Evolutionary conservation across 2,888 invertebrate species (phyloP), one percentile per base, ranked within the genome.

Genomic region (Dicyrtoma fusca): DNA sequence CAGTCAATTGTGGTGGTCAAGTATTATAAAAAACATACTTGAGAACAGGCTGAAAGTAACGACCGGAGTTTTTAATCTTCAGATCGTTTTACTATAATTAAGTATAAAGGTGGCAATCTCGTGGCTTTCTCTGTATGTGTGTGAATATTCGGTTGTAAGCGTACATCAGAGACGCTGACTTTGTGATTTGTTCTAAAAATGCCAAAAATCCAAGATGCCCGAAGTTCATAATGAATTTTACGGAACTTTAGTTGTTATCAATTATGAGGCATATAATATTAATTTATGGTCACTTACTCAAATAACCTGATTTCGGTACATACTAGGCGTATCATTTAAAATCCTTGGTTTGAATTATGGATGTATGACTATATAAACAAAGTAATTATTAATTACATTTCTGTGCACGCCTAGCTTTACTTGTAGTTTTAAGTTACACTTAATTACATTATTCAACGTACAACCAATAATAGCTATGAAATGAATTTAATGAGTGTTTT

Each of bases 101-200:
- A 23, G 49, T 8, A 51, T 51, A n/a, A n/a, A n/a, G n/a, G n/a
- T n/a, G n/a, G n/a, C n/a, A n/a, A n/a, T n/a, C n/a, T n/a, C n/a
- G n/a, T n/a, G n/a, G n/a, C n/a, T 65, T 65, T 5, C 55, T 53
- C 55, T 53, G 3, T 66, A 19, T 51, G 13, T 34, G 17, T 53
- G 21, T n/a, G n/a, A n/a, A n/a, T n/a, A n/a, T n/a, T n/a, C n/a
- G 66, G 66, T 66, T 66, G 23, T 64, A 66, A 66, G 66, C 66
- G 66, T 53, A 26, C 66, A 53, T 66, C 6, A 25, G 55, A 66
- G 55, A 42, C 66, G 66, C 66, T 66, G 66, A 66, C 44, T 26
- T 55, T 66, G 66, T 66, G 66, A 66, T 66, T 65, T 45, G 26
- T 65, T 65, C 65, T 49, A n/a, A 34, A 65, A 66, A 66, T 66